A percentile compares a stretch with the other conserved stretches of the same genome.
These are phyloP conservation scores for Drepana arcuata DNA, from an alignment of 1,140 invertebrate species.

Conservation along the genomic window DNA sequence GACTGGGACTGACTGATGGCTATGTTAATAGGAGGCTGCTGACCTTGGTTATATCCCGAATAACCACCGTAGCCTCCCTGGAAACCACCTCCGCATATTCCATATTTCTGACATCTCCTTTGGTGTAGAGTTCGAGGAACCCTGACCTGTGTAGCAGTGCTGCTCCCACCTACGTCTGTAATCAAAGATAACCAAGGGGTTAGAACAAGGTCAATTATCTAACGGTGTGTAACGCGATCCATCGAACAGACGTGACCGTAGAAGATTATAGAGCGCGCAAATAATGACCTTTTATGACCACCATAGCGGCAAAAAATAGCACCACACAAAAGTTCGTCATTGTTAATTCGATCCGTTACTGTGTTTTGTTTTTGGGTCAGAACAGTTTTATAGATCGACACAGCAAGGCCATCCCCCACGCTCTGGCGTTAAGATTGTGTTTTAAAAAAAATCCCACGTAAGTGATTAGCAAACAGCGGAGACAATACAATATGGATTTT, in stretches of 20 bases:
- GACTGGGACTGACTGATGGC: constrained; percentile 58
- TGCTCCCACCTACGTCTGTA: too few relatives aligned
- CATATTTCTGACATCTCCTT: constrained; percentile 34
- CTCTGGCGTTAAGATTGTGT: constrained; percentile 25
- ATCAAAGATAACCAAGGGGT: constrained; percentile 15
- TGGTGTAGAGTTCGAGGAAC: constrained; percentile 24
- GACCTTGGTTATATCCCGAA: constrained; percentile 22
- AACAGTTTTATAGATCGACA: constrained; percentile 41
- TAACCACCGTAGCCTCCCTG: constrained; percentile 16
- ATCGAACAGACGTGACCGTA: too few relatives aligned
- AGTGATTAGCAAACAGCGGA: too few relatives aligned
- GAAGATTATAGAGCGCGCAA: too few relatives aligned
- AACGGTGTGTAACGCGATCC: too few relatives aligned
- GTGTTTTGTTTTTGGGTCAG: constrained; percentile 30
- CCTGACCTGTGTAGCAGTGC: too few relatives aligned
- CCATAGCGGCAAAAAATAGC: constrained; percentile 18
- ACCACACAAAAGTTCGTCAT: constrained; percentile 30
- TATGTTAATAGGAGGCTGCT: constrained; percentile 39
- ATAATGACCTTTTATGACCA: too few relatives aligned
- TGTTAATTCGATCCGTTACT: constrained; percentile 19
- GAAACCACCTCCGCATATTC: constrained; percentile 26
- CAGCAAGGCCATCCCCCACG: constrained; percentile 49
- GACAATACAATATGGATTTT: too few relatives aligned
- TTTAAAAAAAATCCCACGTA: constrained; percentile 42
- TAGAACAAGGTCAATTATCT: neutral